Percentiles rank a stretch among this genome's conserved stretches.
Evolutionary conservation across 2,113 vertebrate genomes (phyloP).

Genomic region (Capra hircus): DNA sequence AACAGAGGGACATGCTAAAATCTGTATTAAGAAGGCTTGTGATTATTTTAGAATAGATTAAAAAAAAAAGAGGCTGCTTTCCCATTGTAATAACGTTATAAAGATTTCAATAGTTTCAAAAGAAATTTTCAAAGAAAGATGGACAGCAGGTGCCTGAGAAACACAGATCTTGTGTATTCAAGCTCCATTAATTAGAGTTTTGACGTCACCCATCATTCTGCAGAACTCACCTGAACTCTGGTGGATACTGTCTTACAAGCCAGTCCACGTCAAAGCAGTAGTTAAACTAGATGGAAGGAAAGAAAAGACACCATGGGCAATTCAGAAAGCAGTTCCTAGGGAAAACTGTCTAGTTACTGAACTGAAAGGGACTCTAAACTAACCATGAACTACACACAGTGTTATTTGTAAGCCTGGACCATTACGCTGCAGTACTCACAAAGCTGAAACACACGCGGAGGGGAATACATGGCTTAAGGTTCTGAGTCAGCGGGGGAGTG

Average conservation of each 20-base stretch:
- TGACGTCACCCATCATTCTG: fast-evolving
- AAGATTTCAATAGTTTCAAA: not conserved
- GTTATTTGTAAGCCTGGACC: not conserved
- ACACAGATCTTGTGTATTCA: not conserved
- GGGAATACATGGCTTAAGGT: not conserved
- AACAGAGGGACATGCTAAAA: not conserved
- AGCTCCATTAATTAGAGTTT: too few species aligned
- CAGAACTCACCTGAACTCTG: conserved; percentile 89
- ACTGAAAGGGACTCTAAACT: not conserved
- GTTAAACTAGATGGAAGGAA: conserved; percentile 87
- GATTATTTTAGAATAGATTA: not conserved
- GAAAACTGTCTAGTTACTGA: not conserved
- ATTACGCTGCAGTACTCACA: not conserved
- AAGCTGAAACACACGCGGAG: not conserved
- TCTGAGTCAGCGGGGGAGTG: not conserved
- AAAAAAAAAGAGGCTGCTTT: not conserved
- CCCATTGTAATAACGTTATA: not conserved
- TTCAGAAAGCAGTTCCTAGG: not conserved
- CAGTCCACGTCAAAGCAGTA: conserved; percentile 96
- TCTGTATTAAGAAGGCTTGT: not conserved
- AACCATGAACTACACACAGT: not conserved
- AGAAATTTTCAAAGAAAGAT: not conserved
- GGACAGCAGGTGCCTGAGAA: not conserved
- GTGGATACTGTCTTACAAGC: conserved; percentile 92
- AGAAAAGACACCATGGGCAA: not conserved